Base-by-base conservation (phyloP, 2,113 vertebrate genomes). In the Alaudala cheleensis region DNA sequence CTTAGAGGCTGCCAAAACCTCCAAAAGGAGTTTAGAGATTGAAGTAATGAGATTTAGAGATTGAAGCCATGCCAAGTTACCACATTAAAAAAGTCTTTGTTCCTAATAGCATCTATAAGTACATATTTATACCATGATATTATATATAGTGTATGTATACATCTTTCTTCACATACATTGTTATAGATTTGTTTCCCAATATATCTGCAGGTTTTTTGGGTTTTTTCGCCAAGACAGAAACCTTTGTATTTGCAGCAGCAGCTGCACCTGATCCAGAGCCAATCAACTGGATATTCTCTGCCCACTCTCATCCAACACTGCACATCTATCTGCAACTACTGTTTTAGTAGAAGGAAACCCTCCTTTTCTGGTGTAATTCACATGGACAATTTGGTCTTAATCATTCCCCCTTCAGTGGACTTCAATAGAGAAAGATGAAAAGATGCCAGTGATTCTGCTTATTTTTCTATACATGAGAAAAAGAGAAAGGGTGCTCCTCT, bases 111-210 rank as follows among this genome's bases (percentile, higher is more conserved):
- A 11, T 12, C 19, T 50, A 40, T 6, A 37, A 37, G 20, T 77
- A 20, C 12, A 2, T 22, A 50, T 76, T 34, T 56, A 31, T 33
- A 80, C 6, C 0, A 0, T 58, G 39, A 42, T 54, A 81, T 7
- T 40, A 54, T 8, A 40, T 7, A 54, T 5, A 31, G 20, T 7
- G 5, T 20, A 74, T 20, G 34, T 12, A 37, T 20, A 15, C 15
- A 0, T 14, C 20, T 67, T 24, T 66, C 29, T 29, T 64, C 33
- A 42, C 2, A 33, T 66, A 84, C 11, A 29, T 45, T 61, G 14
- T 31, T 33, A 62, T 21, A 34, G 13, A 42, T 24, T 54, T 70
- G 39, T n/a, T 79, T 56, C 26, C 3, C 60, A 65, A 28, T 5
- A 5, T 2, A 73, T 23, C 31, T 28, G 53, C 31, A 53, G 25